Evolutionary conservation across 2,113 vertebrate genomes (phyloP), one percentile per base, ranked within the genome.

Genomic region (Tragulus kanchil): DNA sequence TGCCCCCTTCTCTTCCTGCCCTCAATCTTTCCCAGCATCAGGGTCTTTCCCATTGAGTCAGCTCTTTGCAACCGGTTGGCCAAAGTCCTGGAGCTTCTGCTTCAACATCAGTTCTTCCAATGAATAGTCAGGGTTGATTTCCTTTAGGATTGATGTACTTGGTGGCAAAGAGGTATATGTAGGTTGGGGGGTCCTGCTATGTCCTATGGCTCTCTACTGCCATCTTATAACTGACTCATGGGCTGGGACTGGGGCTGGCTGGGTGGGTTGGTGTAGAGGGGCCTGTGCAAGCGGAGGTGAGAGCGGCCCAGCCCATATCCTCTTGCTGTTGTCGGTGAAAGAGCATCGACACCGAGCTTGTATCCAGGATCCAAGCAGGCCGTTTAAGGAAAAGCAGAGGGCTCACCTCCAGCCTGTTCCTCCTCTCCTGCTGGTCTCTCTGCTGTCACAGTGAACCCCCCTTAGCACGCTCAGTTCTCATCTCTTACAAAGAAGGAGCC

Each of bases 391-490:
- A 16, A 86, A 87, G 19, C 9, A 12, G 59, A 86, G 23, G 16
- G n/a, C 3, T 2, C 3, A 14, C 56, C 12, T 42, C 11, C 58
- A 54, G 48, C 54, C 77, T 3, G 6, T 45, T 26, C 6, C 31
- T 85, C 26, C 59, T 59, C 71, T 69, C 16, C 64, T 48, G 14
- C 2, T 28, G 0, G 48, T 8, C 11, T 31, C 2, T 48, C 31
- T 85, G 17, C 26, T 25, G 0, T 28, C 2, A 2, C 8, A 23
- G 0, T 9, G 5, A 81, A 21, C 78, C 58, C 1, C 54, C 14
- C 17, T 81, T 21, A 52, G 8, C 6, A 54, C 11, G 5, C 87
- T 48, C 3, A 58, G 25, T 59, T 67, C 54, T 52, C 6, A 4
- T 17, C 59, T 69, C 87, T 59, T 36, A 45, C 48, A 89, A 65